Percentiles rank a stretch among this genome's conserved stretches.
Evolutionary conservation across 1,140 invertebrate species (phyloP).

Genomic region (Atopsyche davidsoni): DNA sequence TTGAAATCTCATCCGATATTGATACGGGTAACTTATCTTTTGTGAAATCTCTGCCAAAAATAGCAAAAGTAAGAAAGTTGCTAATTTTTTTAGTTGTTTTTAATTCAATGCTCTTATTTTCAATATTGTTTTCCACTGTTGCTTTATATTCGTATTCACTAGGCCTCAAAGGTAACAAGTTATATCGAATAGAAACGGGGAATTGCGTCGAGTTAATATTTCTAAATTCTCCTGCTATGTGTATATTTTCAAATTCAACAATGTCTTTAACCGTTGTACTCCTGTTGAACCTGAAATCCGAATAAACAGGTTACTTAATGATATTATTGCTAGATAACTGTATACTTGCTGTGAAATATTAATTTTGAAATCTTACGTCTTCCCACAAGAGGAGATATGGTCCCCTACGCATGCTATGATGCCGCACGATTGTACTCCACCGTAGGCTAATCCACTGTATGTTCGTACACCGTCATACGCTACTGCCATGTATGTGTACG

Average conservation of each 20-base stretch:
- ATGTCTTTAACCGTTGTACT: constrained; percentile 30
- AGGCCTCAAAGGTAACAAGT: constrained; percentile 24
- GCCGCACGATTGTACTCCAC: constrained; percentile 46
- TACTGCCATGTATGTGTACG: constrained; percentile 28
- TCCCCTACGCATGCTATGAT: constrained; percentile 45
- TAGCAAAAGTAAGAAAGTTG: constrained; percentile 35
- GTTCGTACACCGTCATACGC: constrained; percentile 46
- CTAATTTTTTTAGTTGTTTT: constrained; percentile 29
- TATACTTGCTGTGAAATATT: not conserved
- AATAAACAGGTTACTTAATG: not conserved
- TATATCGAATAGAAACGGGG: constrained; percentile 33
- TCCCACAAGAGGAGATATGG: constrained; percentile 38
- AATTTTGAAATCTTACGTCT: constrained; percentile 33
- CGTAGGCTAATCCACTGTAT: constrained; percentile 34
- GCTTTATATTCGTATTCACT: constrained; percentile 28
- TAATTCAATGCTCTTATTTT: constrained; percentile 29
- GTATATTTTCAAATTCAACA: constrained; percentile 34
- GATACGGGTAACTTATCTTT: constrained; percentile 29
- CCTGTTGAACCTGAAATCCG: constrained; percentile 33
- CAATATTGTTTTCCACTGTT: constrained; percentile 13
- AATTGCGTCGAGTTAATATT: constrained; percentile 32
- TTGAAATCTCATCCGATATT: too few relatives aligned
- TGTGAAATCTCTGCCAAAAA: constrained; percentile 35
- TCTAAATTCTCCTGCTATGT: constrained; percentile 34
- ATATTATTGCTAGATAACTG: too few relatives aligned